Evolutionary conservation across 2,113 vertebrate species (phyloP), one percentile per base, ranked within the genome.

Genomic region (Pachypanchax playfairii): DNA sequence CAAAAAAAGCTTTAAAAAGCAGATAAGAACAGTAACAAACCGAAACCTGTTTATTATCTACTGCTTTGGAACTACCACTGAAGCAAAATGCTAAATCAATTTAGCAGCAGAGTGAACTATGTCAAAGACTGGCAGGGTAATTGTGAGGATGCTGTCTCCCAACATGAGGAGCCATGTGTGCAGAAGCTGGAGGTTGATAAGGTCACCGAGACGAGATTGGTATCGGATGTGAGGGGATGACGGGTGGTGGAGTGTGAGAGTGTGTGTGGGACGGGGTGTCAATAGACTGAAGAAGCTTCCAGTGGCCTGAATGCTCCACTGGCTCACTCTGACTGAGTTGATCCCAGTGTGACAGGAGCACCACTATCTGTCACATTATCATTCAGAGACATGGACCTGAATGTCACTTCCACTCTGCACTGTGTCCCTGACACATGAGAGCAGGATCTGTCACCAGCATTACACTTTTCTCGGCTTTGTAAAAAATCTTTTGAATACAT

Each of bases 321-420:
- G 79, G 77, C 71, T 61, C 44, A 49, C 33, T 49, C 75, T 65
- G 64, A 42, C 53, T 67, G 17, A 73, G 58, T 49, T 70, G 70
- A 83, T 78, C 48, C 59, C 66, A 53, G 43, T 69, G 56, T 82
- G 86, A 86, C 82, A 78, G 79, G 67, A 78, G 68, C 77, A 80
- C 20, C 3, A 42, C 68, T 83, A 64, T 74, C 86, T 81, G 79
- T 88, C 83, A 83, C 75, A 85, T 81, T 84, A 77, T 79, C 68
- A 84, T 85, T 81, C 60, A 58, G 58, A 59, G 65, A 62, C 70
- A 70, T 65, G 47, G 51, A 73, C 71, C 54, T 65, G 47, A 60
- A 79, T 54, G 79, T 58, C 73, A 69, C 62, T 54, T 62, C 62
- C 36, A 52, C 52, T 70, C 58, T 21, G 44, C 70, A 29, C 55